Base-by-base conservation (phyloP, 2,113 vertebrate genomes). In the Austrofundulus limnaeus region DNA sequence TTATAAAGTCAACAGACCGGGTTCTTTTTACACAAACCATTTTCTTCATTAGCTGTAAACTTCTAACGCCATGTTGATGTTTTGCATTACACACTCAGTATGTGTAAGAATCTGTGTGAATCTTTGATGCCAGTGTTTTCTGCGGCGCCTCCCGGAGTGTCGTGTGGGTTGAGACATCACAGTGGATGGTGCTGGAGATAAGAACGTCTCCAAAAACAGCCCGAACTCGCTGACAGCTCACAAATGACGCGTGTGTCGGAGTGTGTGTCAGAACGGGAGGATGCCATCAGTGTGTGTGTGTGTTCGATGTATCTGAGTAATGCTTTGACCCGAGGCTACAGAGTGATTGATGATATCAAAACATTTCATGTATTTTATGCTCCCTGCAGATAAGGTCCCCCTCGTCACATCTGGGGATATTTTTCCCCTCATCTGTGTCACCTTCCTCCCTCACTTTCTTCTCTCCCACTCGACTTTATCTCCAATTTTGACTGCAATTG, bases 301-400 rank as follows among this genome's bases (percentile, higher is more conserved):
- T 56, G 34, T 55, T 49, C 19, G n/a, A 16, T 54, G 38, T 39
- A 23, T 67, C 24, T 59, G 74, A 75, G 47, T 31, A 70, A 75
- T 66, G 46, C 21, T n/a, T 46, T 72, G 76, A 78, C 82, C 61
- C 58, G 46, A 48, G 65, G 83, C 68, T 42, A 61, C 37, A 31
- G 31, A 64, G 60, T 58, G 67, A 77, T 68, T 48, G 77, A 86
- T 74, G 69, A 85, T 50, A 65, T 79, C 66, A 55, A 58, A 80
- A 72, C 13, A 71, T 71, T 31, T 57, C 11, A 5, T 47, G 38
- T 67, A 38, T 63, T 72, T 38, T 66, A 46, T 47, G 4, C 42
- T 41, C 51, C 58, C 31, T 10, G 28, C 1, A 0, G 38, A 66
- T 34, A 48, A 71, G 23, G 64, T 72, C 41, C 49, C 4, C 46